Evolutionary conservation across 2,113 vertebrate genomes (phyloP).

Genomic region (Chlamydotis undulata): DNA sequence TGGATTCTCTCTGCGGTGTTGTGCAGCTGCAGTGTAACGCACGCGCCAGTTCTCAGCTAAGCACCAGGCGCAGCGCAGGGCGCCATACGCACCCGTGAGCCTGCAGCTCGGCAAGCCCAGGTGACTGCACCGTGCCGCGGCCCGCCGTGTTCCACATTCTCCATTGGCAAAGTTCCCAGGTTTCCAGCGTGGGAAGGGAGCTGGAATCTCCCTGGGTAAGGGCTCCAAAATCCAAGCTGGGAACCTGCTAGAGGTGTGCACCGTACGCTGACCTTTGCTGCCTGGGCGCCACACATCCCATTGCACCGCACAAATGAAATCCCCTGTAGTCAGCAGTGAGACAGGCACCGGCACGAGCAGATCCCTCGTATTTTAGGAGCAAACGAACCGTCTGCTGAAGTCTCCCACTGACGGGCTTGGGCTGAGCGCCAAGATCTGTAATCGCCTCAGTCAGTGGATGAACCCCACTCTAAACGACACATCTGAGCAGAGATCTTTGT

Average conservation of each 20-base stretch:
- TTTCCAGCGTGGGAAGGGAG: not conserved
- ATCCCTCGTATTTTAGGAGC: not conserved
- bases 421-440: not conserved
- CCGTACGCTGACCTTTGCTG: not conserved
- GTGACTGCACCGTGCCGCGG: rapidly evolving
- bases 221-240: not conserved
- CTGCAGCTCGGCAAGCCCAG: not conserved
- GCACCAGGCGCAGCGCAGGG: not conserved
- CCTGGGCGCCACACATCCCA: no score
- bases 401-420: not conserved
- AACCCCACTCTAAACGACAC: not conserved
- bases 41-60: not conserved
- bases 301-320: not conserved
- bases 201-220: not conserved
- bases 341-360: not conserved
- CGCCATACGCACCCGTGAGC: rapidly evolving
- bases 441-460: not conserved
- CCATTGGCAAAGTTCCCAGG: not conserved
- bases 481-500: not conserved
- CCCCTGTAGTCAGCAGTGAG: not conserved
- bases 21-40: no score
- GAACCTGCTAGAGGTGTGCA: not conserved
- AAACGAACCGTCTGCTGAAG: not conserved
- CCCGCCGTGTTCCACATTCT: rapidly evolving
- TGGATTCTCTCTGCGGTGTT: not conserved